These are phyloP conservation scores for Synodontis membranacea DNA, from an alignment of 2,113 vertebrate species.

Conservation along the genomic window DNA sequence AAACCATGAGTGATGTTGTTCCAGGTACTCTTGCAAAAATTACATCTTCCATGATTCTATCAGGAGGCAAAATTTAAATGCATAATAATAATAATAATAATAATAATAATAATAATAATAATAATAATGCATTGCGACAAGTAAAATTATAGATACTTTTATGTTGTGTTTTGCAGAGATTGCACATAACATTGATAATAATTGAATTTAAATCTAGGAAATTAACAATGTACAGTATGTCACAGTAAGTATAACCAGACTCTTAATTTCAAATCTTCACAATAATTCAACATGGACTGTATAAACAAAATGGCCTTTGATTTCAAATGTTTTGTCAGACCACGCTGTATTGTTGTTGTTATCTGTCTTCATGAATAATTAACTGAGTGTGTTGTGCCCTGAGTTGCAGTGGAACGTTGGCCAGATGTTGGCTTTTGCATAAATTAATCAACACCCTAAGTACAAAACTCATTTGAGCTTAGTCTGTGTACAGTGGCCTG, in stretches of 20 bases:
- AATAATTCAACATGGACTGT: neutral
- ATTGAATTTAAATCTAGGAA: neutral
- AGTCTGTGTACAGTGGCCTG: slow-evolving; percentile 22
- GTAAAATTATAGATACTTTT: neutral
- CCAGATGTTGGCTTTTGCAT: slow-evolving; percentile 49
- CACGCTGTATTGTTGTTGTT: slow-evolving; percentile 16
- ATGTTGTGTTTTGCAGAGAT: neutral
- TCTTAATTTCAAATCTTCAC: neutral
- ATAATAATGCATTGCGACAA: neutral
- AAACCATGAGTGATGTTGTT: neutral
- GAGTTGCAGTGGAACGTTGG: slow-evolving; percentile 15
- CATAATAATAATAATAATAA: neutral
- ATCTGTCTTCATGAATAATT: slow-evolving; percentile 43
- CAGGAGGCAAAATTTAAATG: neutral
- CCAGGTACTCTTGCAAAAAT: neutral
- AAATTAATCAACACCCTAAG: slow-evolving; percentile 35
- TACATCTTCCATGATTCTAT: neutral
- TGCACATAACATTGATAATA: neutral
- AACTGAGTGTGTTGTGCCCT: slow-evolving; percentile 4
- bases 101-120: neutral
- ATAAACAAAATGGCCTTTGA: neutral
- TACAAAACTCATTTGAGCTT: slow-evolving; percentile 38
- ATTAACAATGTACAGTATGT: neutral
- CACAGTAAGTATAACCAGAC: neutral
- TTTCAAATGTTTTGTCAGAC: slow-evolving; percentile 29